Percentiles rank a stretch among this genome's conserved stretches.
Conservation (phyloP, 2,888 invertebrate genomes). For the Meteorus colon region DNA sequence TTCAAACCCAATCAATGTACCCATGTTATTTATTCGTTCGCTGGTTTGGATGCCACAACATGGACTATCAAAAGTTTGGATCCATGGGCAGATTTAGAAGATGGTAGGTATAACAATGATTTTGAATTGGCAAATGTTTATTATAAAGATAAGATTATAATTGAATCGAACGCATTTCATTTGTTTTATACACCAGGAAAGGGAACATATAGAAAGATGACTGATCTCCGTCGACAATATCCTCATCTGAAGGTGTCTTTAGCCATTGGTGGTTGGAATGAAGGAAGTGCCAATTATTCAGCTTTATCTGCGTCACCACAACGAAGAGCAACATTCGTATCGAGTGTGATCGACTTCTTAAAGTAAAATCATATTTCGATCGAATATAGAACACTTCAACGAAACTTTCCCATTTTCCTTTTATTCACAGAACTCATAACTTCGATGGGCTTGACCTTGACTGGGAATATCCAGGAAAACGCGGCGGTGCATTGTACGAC, state of each 20-base stretch:
- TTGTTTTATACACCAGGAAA: conserved; percentile 57
- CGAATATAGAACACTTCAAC: conserved; percentile 2
- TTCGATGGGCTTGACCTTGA: conserved; percentile 88
- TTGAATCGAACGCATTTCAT: conserved; percentile 8
- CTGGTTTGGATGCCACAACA: conserved; percentile 81
- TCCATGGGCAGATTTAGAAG: conserved; percentile 85
- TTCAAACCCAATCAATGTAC: conserved; percentile 86
- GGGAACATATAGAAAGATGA: conserved; percentile 79
- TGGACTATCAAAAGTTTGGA: conserved; percentile 83
- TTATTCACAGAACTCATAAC: conserved; percentile 78
- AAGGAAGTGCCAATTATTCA: conserved; percentile 86
- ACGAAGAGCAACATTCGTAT: conserved; percentile 80
- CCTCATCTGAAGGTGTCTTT: conserved; percentile 83
- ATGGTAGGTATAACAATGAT: conserved; percentile 77
- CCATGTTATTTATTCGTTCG: conserved; percentile 87
- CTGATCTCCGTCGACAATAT: conserved; percentile 79
- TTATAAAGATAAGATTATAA: not conserved
- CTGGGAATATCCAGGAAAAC: conserved; percentile 88
- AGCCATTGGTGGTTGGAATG: conserved; percentile 95
- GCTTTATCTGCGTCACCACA: conserved; percentile 79
- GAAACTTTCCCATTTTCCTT: conserved; percentile 25
- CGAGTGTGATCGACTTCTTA: conserved; percentile 82
- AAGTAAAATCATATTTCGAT: conserved; percentile 71
- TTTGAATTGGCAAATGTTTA: not conserved
- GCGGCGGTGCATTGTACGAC: conserved; percentile 84